Base-by-base conservation (phyloP, 2,888 invertebrate genomes). In the Cheilosia vernalis region DNA sequence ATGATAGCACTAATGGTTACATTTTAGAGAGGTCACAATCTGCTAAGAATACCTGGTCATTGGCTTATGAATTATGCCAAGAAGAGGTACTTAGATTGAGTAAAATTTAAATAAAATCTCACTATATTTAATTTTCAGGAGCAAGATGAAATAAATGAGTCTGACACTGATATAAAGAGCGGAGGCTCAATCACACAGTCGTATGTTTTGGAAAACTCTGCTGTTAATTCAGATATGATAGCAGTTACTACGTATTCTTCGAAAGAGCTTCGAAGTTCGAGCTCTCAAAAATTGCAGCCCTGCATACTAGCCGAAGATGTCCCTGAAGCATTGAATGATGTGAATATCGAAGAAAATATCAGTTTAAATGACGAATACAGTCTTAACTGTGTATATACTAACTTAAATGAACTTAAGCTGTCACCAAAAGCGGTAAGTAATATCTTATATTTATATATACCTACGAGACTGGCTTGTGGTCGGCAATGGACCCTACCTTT, bases 11-110 rank as follows among this genome's bases (percentile, higher is more conserved):
- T 42, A 98, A 97, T 91, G 98, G 98, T 67, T 98, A 97, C 92
- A 98, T 97, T 93, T 93, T 99, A 87, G 98, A 98, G 91, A 94
- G 98, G 87, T 98, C 98, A 87, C 97, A 97, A 90, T 98, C 98
- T 87, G 98, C 98, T 0, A 95, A 97, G 87, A 96, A 97, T 90
- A 98, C 97, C 0, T 93, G 98, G 80, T 95, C 96, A 87, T 94
- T 95, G 90, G 97, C 97, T 6, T 94, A 94, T 87, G 96, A 96
- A 89, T 92, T 97, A 44, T 95, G 95, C 89, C 95, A 96, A 1
- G 95, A 95, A 87, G 94, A 94, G 89, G 95, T 94, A 88, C 88
- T 87, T 76, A 87, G 87, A 37, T 37, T 44, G 24, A 2, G 30
- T 55, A 33, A 42, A 51, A 6, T 19, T 19, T 10, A 60, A 47